Evolutionary conservation across 2,888 invertebrate genomes (phyloP).

Genomic region (Drosophila yooni): DNA sequence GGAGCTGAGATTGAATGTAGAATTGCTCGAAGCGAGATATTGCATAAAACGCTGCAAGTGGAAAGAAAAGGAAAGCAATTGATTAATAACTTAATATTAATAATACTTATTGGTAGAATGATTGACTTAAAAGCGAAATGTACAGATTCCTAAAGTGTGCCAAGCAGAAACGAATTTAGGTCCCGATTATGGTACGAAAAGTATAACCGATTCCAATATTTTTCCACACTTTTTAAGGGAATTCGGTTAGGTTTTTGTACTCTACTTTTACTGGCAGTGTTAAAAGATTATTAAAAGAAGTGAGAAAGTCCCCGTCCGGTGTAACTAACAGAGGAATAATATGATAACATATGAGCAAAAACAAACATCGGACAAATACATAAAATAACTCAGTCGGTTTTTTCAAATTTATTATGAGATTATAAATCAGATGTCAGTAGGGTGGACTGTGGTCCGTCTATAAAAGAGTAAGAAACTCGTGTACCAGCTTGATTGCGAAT

Average conservation of each 20-base stretch:
- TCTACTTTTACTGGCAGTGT: neutral
- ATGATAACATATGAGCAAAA: neutral
- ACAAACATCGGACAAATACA: neutral
- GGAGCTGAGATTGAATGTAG: conserved; percentile 98
- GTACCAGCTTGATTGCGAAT: neutral
- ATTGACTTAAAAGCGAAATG: neutral
- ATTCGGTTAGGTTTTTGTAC: neutral
- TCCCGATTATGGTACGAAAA: neutral
- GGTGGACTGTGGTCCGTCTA: neutral
- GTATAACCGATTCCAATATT: neutral
- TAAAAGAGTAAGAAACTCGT: neutral
- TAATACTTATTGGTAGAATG: neutral
- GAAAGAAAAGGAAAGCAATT: conserved; percentile 4
- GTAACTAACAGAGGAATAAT: neutral
- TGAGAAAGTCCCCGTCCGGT: neutral
- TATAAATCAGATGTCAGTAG: too few species aligned
- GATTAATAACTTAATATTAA: neutral
- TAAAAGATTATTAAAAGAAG: neutral
- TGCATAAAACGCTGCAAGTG: conserved; percentile 97
- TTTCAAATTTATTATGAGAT: neutral
- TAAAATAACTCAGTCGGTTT: neutral
- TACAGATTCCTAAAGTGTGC: neutral
- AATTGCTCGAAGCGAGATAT: conserved; percentile 99
- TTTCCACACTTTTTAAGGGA: neutral
- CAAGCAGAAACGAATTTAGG: neutral